Evolutionary conservation across 2,113 vertebrate species (phyloP).

Genomic region (Hippoglossus stenolepis): DNA sequence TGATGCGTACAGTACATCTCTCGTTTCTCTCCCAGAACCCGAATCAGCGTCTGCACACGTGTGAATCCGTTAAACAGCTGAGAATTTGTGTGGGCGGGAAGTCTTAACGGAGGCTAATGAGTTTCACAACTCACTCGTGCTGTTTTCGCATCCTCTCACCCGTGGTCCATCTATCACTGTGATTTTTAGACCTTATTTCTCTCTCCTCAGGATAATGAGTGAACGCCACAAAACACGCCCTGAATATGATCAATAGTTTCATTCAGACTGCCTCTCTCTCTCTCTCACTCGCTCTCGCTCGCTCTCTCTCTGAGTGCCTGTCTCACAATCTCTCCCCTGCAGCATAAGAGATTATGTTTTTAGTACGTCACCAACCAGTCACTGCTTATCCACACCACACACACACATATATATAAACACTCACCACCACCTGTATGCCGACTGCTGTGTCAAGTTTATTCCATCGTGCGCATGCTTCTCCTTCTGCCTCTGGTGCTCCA

Average conservation of each 20-base stretch:
- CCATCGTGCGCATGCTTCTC: constrained; percentile 35
- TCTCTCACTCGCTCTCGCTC: neutral
- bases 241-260: constrained; percentile 51
- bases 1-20: constrained; percentile 39
- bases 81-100: constrained; percentile 47
- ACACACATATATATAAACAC: constrained; percentile 4
- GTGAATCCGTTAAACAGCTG: constrained; percentile 42
- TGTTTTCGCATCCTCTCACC: constrained; percentile 27
- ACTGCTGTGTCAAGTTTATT: constrained; percentile 54
- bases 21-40: constrained; percentile 36
- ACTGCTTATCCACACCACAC: neutral
- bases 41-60: constrained; percentile 29
- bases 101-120: constrained; percentile 60
- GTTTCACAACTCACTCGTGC: constrained; percentile 58
- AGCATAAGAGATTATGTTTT: constrained; percentile 41
- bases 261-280: constrained; percentile 30
- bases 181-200: constrained; percentile 44
- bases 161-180: constrained; percentile 51
- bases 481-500: constrained; percentile 52
- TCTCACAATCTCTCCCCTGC: neutral
- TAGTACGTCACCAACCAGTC: constrained; percentile 31
- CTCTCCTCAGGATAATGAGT: constrained; percentile 36
- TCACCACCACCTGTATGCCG: constrained; percentile 37
- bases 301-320: constrained; percentile 8
- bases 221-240: constrained; percentile 30